A percentile compares a stretch with the other conserved stretches of the same genome.
Conservation (phyloP, 2,888 invertebrate genomes). For the Mycogona germanica region DNA sequence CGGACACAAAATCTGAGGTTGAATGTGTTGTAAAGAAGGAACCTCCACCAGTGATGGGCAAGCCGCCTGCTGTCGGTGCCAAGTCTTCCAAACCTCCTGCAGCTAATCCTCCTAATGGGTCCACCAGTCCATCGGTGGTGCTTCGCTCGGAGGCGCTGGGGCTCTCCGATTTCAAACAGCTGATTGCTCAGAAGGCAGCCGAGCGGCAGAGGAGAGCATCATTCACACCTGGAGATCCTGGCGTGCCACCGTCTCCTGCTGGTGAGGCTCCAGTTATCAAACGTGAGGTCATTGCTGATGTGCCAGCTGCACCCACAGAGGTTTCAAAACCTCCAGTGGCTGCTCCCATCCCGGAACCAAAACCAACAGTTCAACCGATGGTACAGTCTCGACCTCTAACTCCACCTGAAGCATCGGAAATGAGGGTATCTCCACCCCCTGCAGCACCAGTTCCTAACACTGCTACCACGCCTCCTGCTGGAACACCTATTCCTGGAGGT, state of each 20-base stretch:
- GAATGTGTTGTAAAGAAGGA: no score
- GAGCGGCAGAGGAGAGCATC: slow-evolving; percentile 24
- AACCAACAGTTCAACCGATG: no score
- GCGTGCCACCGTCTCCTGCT: not conserved
- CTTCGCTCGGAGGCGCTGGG: not conserved
- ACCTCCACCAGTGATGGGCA: not conserved
- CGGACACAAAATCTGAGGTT: no score
- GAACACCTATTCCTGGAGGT: not conserved
- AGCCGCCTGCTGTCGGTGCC: not conserved
- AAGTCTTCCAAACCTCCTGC: not conserved
- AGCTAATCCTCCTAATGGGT: not conserved
- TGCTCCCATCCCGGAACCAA: not conserved
- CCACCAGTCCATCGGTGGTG: not conserved
- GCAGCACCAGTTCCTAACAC: not conserved
- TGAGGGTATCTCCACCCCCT: not conserved
- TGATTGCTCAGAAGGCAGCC: slow-evolving; percentile 28
- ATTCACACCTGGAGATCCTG: not conserved
- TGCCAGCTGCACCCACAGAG: slow-evolving; percentile 4
- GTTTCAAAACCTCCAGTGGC: not conserved
- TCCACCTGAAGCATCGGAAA: not conserved
- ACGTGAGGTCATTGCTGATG: slow-evolving; percentile 5
- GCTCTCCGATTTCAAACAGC: slow-evolving; percentile 23
- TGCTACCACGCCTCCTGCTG: not conserved
- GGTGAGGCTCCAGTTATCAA: slow-evolving; percentile 10
- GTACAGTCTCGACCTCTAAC: no score